Percentiles rank a stretch among this genome's conserved stretches.
These are phyloP conservation scores for Microtus oregoni DNA, from an alignment of 2,113 vertebrate genomes.

Conservation along the genomic window DNA sequence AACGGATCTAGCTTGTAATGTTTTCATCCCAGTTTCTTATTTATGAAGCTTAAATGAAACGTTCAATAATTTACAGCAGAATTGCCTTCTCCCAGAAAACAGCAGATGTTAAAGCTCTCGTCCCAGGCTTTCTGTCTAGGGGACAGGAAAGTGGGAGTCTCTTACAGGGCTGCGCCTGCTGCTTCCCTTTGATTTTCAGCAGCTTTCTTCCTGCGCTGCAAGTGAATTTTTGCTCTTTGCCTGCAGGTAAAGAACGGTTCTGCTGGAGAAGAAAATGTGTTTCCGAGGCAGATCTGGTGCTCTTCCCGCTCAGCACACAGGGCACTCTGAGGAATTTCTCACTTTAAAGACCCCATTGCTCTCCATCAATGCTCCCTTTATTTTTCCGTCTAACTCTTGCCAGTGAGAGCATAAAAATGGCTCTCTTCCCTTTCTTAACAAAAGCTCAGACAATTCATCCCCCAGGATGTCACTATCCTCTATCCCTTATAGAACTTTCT, in stretches of 20 bases:
- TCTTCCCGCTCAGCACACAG: background rate
- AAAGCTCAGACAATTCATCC: constrained; percentile 17
- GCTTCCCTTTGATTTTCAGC: constrained; percentile 69
- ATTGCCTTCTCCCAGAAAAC: constrained; percentile 67
- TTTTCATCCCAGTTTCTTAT: constrained; percentile 84
- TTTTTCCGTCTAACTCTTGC: constrained; percentile 20
- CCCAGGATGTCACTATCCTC: background rate
- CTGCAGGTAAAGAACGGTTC: constrained; percentile 52
- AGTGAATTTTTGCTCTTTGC: constrained; percentile 57
- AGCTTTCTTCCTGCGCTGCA: constrained; percentile 61
- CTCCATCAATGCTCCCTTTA: constrained; percentile 6
- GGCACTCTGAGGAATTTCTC: background rate
- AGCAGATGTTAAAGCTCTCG: constrained; percentile 56
- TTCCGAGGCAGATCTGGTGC: background rate
- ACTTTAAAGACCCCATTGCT: constrained; percentile 21
- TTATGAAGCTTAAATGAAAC: constrained; percentile 84
- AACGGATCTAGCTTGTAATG: constrained; percentile 80
- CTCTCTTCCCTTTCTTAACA: constrained; percentile 24
- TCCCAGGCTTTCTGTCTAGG: constrained; percentile 64
- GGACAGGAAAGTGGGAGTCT: background rate
- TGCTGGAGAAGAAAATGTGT: constrained; percentile 14
- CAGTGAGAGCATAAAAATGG: background rate
- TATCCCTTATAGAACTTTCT: background rate
- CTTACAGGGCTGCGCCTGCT: constrained; percentile 57
- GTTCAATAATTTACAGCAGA: constrained; percentile 82